phyloP scores from a whole-genome alignment of 2,888 invertebrate genomes.

The Athalia circularis region DNA sequence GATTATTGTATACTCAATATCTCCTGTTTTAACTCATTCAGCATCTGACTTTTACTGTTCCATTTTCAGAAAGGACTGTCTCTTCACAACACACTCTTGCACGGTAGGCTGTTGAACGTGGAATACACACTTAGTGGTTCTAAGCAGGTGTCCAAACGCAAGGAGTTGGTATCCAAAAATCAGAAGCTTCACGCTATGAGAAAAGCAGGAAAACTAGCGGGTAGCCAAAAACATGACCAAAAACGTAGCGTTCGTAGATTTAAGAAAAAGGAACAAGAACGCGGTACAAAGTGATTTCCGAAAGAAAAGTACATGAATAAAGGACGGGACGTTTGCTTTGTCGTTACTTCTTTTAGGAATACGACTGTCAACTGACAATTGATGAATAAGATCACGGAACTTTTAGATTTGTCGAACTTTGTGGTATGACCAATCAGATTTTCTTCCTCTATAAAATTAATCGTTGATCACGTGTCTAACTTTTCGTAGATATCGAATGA shows the following conservation, averaged over 20 bases:
- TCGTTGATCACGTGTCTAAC: too few species aligned
- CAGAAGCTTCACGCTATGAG: conserved; percentile 73
- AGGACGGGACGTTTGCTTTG: neutral
- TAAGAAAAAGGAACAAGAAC: conserved; percentile 46
- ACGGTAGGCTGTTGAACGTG: conserved; percentile 73
- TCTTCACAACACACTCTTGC: conserved; percentile 71
- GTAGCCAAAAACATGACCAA: conserved; percentile 66
- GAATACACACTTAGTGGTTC: conserved; percentile 71
- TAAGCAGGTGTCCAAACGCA: conserved; percentile 65
- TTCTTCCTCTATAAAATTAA: too few species aligned
- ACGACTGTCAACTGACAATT: too few species aligned
- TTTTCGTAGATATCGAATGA: too few species aligned
- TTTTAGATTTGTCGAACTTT: too few species aligned
- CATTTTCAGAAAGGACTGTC: conserved; percentile 74
- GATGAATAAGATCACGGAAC: too few species aligned
- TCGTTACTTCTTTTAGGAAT: too few species aligned
- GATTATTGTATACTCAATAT: neutral
- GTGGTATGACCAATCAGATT: too few species aligned
- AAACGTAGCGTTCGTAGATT: conserved; percentile 64
- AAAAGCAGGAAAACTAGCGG: conserved; percentile 70
- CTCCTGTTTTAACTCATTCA: neutral
- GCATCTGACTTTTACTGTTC: neutral
- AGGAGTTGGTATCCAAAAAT: conserved; percentile 71
- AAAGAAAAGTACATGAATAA: neutral
- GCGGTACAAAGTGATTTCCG: neutral